Conservation (phyloP, 2,888 invertebrate species). For the Leucoptera coffeella region DNA sequence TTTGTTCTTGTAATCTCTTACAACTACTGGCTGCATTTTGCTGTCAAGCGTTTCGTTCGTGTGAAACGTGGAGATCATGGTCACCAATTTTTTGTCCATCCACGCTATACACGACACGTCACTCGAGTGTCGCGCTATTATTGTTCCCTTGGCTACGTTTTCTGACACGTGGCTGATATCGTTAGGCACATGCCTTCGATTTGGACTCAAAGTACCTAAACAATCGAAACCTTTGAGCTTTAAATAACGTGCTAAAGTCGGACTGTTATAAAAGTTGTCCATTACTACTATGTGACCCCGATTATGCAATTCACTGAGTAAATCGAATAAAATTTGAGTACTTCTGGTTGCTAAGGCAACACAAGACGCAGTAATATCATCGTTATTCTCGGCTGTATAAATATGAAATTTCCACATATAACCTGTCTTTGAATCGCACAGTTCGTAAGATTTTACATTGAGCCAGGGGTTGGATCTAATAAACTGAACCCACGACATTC, state of each 20-base stretch:
- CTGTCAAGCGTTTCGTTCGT: neutral
- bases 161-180: neutral
- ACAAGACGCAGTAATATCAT: neutral
- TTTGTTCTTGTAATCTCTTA: conserved; percentile 2
- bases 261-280: conserved; percentile 3
- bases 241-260: neutral
- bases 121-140: conserved; percentile 3
- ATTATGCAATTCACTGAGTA: conserved; percentile 1
- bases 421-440: conserved; percentile 2
- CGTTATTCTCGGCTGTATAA: neutral
- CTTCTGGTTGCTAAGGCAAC: neutral
- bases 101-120: too few species aligned
- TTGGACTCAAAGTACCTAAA: neutral
- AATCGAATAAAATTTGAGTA: neutral
- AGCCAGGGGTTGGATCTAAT: neutral
- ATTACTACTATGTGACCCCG: neutral
- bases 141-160: conserved; percentile 1
- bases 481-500: conserved; percentile 1
- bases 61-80: conserved; percentile 3
- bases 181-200: conserved; percentile 1
- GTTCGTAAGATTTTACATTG: conserved; percentile 1
- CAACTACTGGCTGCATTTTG: conserved; percentile 1
- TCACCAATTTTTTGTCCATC: conserved; percentile 3
- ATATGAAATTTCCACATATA: conserved; percentile 1
- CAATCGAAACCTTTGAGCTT: conserved; percentile 1